A percentile compares a stretch with the other conserved stretches of the same genome.
Evolutionary conservation across 1,140 invertebrate genomes (phyloP).

Genomic region (Papilio machaon): DNA sequence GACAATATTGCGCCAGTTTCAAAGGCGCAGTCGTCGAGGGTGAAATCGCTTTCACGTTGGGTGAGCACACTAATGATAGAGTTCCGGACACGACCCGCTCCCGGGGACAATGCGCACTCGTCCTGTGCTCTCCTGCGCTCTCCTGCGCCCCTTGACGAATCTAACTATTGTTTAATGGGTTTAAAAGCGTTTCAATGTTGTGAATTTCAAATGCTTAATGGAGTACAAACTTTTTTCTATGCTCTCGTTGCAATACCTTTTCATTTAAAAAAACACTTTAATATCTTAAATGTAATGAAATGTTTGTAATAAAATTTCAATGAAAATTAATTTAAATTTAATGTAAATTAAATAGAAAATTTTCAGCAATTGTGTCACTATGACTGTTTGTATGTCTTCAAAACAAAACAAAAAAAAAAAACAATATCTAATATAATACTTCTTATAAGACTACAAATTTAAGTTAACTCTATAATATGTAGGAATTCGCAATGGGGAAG

Average conservation of each 20-base stretch:
- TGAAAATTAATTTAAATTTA: not conserved
- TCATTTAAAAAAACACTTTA: not conserved
- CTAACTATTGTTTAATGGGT: slow-evolving; percentile 71
- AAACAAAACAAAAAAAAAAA: too few species aligned
- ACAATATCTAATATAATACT: too few species aligned
- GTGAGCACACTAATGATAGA: slow-evolving; percentile 80
- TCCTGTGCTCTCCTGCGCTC: slow-evolving; percentile 48
- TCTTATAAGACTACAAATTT: too few species aligned
- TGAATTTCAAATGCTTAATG: slow-evolving; percentile 57
- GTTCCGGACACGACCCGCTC: slow-evolving; percentile 69
- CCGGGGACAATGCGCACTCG: slow-evolving; percentile 47
- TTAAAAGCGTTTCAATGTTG: slow-evolving; percentile 77
- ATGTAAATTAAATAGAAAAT: not conserved
- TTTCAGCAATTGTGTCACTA: too few species aligned
- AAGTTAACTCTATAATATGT: too few species aligned
- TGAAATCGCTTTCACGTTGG: slow-evolving; percentile 79
- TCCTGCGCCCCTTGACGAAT: slow-evolving; percentile 66
- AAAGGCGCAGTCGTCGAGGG: slow-evolving; percentile 72
- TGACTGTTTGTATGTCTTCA: too few species aligned
- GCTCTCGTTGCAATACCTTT: not conserved
- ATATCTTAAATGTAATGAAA: not conserved
- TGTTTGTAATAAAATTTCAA: not conserved
- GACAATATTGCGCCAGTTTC: slow-evolving; percentile 79
- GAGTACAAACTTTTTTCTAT: slow-evolving; percentile 41
- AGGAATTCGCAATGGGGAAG: not conserved